Evolutionary conservation across 1,140 invertebrate genomes (phyloP).

Genomic region (Neodiprion virginianus): DNA sequence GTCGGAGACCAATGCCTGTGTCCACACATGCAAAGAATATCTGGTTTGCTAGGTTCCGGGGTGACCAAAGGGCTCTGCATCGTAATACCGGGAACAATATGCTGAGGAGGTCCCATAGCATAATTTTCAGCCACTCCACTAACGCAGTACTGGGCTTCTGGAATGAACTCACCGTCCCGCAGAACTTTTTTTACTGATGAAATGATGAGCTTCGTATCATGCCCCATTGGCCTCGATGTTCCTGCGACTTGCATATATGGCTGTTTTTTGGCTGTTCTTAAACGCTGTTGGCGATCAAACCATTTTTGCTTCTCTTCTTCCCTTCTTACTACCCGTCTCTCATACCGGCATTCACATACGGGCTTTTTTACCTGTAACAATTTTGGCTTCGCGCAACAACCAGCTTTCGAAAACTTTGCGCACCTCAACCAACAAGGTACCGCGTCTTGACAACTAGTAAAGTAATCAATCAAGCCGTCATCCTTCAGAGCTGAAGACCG

Average conservation of each 20-base stretch:
- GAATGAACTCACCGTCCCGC: conserved; percentile 19
- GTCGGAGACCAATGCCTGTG: conserved; percentile 34
- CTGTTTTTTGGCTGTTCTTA: conserved; percentile 36
- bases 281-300: conserved; percentile 29
- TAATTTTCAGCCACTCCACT: conserved; percentile 30
- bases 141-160: conserved; percentile 33
- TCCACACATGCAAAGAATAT: conserved; percentile 18
- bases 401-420: conserved; percentile 25
- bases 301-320: conserved; percentile 38
- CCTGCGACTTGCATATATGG: conserved; percentile 28
- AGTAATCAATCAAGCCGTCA: conserved; percentile 35
- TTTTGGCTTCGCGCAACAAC: background rate
- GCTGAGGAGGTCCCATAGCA: conserved; percentile 23
- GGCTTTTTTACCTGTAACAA: conserved; percentile 40
- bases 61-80: conserved; percentile 43
- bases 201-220: conserved; percentile 37
- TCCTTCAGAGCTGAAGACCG: conserved; percentile 31
- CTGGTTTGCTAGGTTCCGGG: conserved; percentile 31
- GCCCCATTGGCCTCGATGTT: conserved; percentile 31
- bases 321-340: conserved; percentile 43
- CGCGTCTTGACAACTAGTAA: conserved; percentile 25
- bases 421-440: conserved; percentile 37
- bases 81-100: conserved; percentile 35
- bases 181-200: conserved; percentile 34
- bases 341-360: conserved; percentile 51